Evolutionary conservation across 2,797 vertebrate genomes (phyloP), one percentile per base, ranked within the genome.

Genomic region (Chaunax sp.): DNA sequence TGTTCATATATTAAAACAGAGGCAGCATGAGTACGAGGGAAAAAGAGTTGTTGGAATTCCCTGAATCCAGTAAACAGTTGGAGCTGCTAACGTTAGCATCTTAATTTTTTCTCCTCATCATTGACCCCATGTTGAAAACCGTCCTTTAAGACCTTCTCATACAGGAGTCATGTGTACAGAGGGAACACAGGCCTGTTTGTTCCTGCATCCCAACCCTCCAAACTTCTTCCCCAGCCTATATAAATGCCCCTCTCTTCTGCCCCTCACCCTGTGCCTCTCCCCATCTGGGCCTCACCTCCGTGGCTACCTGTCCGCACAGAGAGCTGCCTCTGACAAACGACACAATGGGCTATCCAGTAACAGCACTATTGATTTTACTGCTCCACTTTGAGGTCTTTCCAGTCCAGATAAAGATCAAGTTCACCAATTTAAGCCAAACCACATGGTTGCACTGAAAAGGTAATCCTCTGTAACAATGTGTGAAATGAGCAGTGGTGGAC

Each of bases 101-200:
- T n/a, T 30, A 30, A 8, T 30, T 30, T 54, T 50, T 47, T 19
- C 46, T 45, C 18, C 15, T 47, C 63, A 45, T 49, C 38, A 14
- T 1, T 40, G 38, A 57, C 18, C 6, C n/a, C 22, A 6, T 30
- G 19, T 37, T 51, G 3, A 0, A 26, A 55, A 53, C 6, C 20
- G 4, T 44, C 64, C n/a, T 3, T 10, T 37, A 1, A 16, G 62
- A 67, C 65, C 47, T 30, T 52, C 65, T 51, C 70, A 61, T 67
- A 49, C 77, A 78, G 75, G 69, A 54, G 67, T 50, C 55, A 44
- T 78, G 77, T 85, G 80, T 82, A 26, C n/a, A 57, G 33, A 9
- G 45, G 22, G 74, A 92, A 93, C 92, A 91, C 87, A 88, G 87
- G 69, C 70, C 77, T 79, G 71, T 86, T 89, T 93, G 91, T 93